A percentile compares a stretch with the other conserved stretches of the same genome.
These are phyloP conservation scores for Ladona fulva DNA, from an alignment of 1,140 invertebrate genomes.

Conservation along the genomic window DNA sequence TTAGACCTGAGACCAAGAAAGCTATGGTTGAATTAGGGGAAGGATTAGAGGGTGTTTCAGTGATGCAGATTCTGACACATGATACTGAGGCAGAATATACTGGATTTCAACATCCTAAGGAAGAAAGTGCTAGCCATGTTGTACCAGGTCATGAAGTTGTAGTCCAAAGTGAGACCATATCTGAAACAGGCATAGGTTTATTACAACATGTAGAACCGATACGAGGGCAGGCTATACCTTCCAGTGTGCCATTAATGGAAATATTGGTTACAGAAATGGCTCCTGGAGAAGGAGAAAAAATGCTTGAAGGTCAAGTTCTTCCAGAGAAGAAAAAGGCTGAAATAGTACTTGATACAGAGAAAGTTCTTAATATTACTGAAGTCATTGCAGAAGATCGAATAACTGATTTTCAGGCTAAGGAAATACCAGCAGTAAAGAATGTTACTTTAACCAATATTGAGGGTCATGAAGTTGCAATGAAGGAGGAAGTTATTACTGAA, in stretches of 20 bases:
- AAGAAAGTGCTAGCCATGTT: conserved; percentile 34
- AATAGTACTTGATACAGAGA: conserved; percentile 23
- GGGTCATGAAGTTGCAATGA: conserved; percentile 33
- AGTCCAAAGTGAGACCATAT: conserved; percentile 40
- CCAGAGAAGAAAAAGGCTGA: conserved; percentile 33
- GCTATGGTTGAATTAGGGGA: conserved; percentile 42
- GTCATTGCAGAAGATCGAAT: conserved; percentile 16
- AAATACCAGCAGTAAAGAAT: conserved; percentile 33
- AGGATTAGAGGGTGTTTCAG: conserved; percentile 35
- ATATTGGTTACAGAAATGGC: conserved; percentile 46
- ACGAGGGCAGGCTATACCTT: conserved; percentile 40
- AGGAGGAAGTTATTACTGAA: conserved; percentile 32
- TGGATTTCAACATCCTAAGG: conserved; percentile 31
- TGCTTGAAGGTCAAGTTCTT: conserved; percentile 30
- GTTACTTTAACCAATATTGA: conserved; percentile 30
- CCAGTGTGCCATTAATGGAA: conserved; percentile 42
- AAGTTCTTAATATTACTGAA: conserved; percentile 19
- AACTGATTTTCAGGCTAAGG: conserved; percentile 34
- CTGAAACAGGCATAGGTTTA: conserved; percentile 36
- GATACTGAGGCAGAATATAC: conserved; percentile 44
- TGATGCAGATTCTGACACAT: conserved; percentile 42
- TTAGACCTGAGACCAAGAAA: conserved; percentile 39
- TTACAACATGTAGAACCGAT: conserved; percentile 34
- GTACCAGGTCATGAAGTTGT: conserved; percentile 41
- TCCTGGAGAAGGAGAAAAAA: conserved; percentile 42